These are phyloP conservation scores for Aptenodytes patagonicus DNA, from an alignment of 2,113 vertebrate genomes.

Conservation along the genomic window DNA sequence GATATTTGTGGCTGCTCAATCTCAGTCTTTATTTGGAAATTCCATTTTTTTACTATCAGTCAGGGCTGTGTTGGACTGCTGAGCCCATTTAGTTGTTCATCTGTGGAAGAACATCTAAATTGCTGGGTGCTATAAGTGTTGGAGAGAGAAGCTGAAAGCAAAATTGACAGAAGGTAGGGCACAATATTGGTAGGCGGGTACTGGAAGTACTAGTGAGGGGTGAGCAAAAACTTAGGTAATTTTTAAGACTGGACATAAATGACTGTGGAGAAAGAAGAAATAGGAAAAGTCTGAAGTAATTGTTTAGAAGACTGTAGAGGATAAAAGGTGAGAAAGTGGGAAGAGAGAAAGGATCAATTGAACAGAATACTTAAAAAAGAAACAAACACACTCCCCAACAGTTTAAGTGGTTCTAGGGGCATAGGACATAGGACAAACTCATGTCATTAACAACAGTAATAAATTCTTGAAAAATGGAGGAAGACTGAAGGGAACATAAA, in stretches of 20 bases:
- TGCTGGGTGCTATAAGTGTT: not conserved
- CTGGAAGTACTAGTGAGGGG: not conserved
- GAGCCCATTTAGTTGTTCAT: not conserved
- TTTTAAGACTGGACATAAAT: not conserved
- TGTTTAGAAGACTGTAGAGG: not conserved
- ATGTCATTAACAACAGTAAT: not conserved
- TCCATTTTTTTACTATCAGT: not conserved
- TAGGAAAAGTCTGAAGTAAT: not conserved
- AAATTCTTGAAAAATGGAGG: not conserved
- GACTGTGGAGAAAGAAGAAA: not conserved
- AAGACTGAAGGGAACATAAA: not conserved
- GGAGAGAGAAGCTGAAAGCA: not conserved
- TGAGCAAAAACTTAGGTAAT: not conserved
- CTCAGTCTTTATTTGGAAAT: not conserved
- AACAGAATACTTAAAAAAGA: not conserved
- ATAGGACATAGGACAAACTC: not conserved
- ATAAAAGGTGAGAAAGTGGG: not conserved
- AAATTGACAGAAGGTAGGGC: not conserved
- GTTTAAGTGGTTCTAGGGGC: not conserved
- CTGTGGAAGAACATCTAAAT: not conserved
- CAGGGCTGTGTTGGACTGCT: not conserved
- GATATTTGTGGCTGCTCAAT: not conserved
- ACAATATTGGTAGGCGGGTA: not conserved
- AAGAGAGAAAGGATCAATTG: not conserved
- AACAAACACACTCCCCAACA: not conserved